Evolutionary conservation across 2,888 invertebrate species (phyloP).

Genomic region (Mellilla xanthometata): DNA sequence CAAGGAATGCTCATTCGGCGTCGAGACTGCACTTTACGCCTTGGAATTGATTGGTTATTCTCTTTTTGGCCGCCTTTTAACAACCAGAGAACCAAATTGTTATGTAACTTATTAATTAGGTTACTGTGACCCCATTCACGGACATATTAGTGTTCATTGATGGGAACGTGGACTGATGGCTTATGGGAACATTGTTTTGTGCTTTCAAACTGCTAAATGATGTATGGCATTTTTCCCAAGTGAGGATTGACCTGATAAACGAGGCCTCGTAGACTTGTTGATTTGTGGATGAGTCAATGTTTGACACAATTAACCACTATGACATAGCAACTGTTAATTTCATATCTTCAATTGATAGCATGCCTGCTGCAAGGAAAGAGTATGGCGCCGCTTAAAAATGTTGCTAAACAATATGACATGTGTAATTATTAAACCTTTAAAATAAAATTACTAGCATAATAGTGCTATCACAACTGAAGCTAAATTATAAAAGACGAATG

Average conservation of each 20-base stretch:
- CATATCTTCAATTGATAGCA: slow-evolving; percentile 40
- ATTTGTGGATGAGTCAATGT: slow-evolving; percentile 47
- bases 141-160: slow-evolving; percentile 18
- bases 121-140: slow-evolving; percentile 31
- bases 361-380: slow-evolving; percentile 25
- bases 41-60: slow-evolving; percentile 61
- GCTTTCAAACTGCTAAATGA: slow-evolving; percentile 41
- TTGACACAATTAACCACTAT: slow-evolving; percentile 44
- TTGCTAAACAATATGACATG: no score
- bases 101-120: slow-evolving; percentile 54
- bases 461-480: no score
- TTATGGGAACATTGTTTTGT: slow-evolving; percentile 28
- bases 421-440: no score
- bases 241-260: slow-evolving; percentile 41
- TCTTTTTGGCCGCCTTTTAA: slow-evolving; percentile 56
- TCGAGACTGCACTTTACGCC: slow-evolving; percentile 62
- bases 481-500: no score
- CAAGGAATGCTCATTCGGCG: slow-evolving; percentile 58
- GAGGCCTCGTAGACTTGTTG: slow-evolving; percentile 35
- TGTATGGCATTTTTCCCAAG: slow-evolving; percentile 42
- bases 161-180: slow-evolving; percentile 25
- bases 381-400: no score
- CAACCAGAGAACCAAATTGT: slow-evolving; percentile 50
- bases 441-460: no score
- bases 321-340: slow-evolving; percentile 40